A percentile compares a stretch with the other conserved stretches of the same genome.
phyloP scores from a whole-genome alignment of 2,888 invertebrate genomes.

The Galerucella pusilla region DNA sequence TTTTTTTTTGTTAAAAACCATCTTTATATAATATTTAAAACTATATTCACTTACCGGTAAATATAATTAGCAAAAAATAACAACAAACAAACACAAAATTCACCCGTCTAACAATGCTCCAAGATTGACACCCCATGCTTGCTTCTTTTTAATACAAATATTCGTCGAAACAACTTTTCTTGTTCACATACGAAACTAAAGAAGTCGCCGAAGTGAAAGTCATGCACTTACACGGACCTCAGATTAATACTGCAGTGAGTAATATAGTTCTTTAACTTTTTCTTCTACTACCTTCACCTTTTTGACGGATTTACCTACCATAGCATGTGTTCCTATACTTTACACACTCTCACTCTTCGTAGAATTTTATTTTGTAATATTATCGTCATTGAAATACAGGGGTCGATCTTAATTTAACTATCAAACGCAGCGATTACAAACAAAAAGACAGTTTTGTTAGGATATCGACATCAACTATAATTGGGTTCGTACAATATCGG shows the following conservation, averaged over 20 bases:
- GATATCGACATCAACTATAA: too few relatives aligned
- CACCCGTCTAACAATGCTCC: slow-evolving; percentile 42
- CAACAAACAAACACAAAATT: slow-evolving; percentile 50
- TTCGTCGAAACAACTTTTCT: not conserved
- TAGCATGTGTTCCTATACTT: slow-evolving; percentile 1
- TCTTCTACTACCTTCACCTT: slow-evolving; percentile 26
- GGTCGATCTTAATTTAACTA: not conserved
- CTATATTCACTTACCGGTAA: slow-evolving; percentile 49
- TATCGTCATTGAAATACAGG: slow-evolving; percentile 3
- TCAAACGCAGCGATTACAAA: not conserved
- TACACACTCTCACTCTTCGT: slow-evolving; percentile 19
- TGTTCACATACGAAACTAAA: slow-evolving; percentile 13
- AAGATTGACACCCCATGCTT: slow-evolving; percentile 30
- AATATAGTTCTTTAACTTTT: slow-evolving; percentile 24
- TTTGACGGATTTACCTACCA: not conserved
- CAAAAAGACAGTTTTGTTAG: too few relatives aligned
- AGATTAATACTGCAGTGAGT: slow-evolving; percentile 20
- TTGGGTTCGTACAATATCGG: too few relatives aligned
- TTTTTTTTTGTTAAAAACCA: too few relatives aligned
- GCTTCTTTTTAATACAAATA: not conserved
- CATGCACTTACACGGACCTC: slow-evolving; percentile 5
- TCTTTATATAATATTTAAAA: too few relatives aligned
- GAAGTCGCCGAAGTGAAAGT: slow-evolving; percentile 25
- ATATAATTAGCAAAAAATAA: slow-evolving; percentile 49
- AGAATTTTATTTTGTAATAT: not conserved